Conservation (phyloP, 2,888 invertebrate genomes). For the Diloba caeruleocephala region DNA sequence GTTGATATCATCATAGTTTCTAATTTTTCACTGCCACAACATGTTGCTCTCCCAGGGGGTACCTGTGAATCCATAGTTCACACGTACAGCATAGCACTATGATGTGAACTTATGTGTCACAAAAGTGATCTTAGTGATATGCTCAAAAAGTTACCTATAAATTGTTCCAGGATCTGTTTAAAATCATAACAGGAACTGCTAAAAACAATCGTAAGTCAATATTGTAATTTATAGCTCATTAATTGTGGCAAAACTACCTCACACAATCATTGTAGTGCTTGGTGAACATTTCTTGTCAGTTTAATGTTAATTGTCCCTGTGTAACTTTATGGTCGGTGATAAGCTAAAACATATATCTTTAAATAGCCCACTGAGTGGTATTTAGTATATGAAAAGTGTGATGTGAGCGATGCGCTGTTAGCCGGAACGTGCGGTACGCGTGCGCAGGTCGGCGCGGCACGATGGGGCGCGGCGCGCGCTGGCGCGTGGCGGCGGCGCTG, state of each 20-base stretch:
- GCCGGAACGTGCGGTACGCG: conserved; percentile 26
- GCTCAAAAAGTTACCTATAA: conserved; percentile 52
- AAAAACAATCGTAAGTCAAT: conserved; percentile 67
- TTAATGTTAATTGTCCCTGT: neutral
- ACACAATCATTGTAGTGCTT: neutral
- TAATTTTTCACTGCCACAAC: conserved; percentile 14
- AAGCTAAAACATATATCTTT: neutral
- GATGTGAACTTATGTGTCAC: conserved; percentile 5
- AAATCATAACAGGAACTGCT: conserved; percentile 63
- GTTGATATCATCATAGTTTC: conserved; percentile 21
- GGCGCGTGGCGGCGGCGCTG: conserved; percentile 60
- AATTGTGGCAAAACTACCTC: neutral
- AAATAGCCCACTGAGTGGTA: too few relatives aligned
- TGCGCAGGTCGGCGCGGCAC: conserved; percentile 44
- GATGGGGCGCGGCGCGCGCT: conserved; percentile 62
- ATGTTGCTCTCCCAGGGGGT: conserved; percentile 7
- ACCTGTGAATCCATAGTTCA: conserved; percentile 4
- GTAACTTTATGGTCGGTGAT: conserved; percentile 31
- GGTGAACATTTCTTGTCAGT: neutral
- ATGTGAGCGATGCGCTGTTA: too few relatives aligned
- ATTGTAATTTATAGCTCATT: conserved; percentile 34
- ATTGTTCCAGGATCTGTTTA: conserved; percentile 77
- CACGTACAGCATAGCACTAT: conserved; percentile 1
- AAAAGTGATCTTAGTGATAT: conserved; percentile 6
- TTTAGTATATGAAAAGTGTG: too few relatives aligned